Conservation (phyloP, 2,113 vertebrate genomes). For the Sebastes schlegelii region DNA sequence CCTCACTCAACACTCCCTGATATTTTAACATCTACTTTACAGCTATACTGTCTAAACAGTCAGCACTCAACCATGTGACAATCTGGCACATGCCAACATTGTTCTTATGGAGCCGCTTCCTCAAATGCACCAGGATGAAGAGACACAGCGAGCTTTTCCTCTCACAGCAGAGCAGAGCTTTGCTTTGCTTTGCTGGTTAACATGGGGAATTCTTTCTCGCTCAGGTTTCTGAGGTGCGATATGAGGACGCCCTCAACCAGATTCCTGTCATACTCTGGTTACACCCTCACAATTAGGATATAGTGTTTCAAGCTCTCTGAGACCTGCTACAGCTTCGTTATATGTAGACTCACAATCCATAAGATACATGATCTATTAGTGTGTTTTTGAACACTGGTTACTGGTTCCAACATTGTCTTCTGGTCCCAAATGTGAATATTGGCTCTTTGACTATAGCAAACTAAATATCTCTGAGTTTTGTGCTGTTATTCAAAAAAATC, state of each 20-base stretch:
- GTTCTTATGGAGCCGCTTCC: constrained; percentile 49
- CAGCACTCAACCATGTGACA: constrained; percentile 15
- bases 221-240: constrained; percentile 18
- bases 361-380: not conserved
- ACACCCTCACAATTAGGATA: constrained; percentile 16
- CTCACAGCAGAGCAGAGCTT: not conserved
- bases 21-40: not conserved
- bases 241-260: constrained; percentile 26
- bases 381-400: not conserved
- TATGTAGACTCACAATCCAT: not conserved
- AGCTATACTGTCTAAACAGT: constrained; percentile 26
- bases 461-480: not conserved
- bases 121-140: constrained; percentile 19
- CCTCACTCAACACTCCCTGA: constrained; percentile 10
- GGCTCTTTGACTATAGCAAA: not conserved
- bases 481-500: not conserved
- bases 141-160: constrained; percentile 23
- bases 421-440: not conserved
- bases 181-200: constrained; percentile 25
- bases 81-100: constrained; percentile 12
- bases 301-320: constrained; percentile 18
- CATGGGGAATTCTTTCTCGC: constrained; percentile 9
- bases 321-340: not conserved
- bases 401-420: not conserved
- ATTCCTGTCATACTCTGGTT: constrained; percentile 50